Percentiles rank a stretch among this genome's conserved stretches.
Evolutionary conservation across 2,797 vertebrate species (phyloP).

Genomic region (Craterocephalus amniculus): DNA sequence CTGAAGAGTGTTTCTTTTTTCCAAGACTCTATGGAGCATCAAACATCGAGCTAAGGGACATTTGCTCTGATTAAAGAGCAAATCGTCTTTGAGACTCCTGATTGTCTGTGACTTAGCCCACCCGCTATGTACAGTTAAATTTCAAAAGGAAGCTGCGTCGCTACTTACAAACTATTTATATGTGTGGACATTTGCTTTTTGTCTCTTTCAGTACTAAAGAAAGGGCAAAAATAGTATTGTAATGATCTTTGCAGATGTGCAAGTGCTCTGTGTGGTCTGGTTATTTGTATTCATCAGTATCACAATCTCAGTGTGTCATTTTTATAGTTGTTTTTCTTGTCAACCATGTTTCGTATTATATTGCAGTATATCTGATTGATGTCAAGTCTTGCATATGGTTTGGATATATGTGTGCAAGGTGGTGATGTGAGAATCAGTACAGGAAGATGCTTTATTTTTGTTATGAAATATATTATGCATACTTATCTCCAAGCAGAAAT

Average conservation of each 20-base stretch:
- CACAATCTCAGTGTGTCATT: slow-evolving; percentile 69
- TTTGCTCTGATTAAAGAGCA: slow-evolving; percentile 42
- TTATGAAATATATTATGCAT: slow-evolving; percentile 90
- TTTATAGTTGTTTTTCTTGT: slow-evolving; percentile 60
- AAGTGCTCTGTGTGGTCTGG: slow-evolving; percentile 51
- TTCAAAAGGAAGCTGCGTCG: slow-evolving; percentile 61
- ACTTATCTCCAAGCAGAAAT: slow-evolving; percentile 89
- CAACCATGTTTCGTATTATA: slow-evolving; percentile 79
- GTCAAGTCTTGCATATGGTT: slow-evolving; percentile 86
- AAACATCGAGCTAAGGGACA: slow-evolving; percentile 47
- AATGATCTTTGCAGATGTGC: slow-evolving; percentile 51
- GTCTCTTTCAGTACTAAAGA: slow-evolving; percentile 59
- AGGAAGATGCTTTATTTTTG: slow-evolving; percentile 97
- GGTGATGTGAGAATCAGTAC: slow-evolving; percentile 80
- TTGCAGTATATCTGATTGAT: slow-evolving; percentile 87
- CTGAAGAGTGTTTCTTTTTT: slow-evolving; percentile 29
- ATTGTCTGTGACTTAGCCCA: slow-evolving; percentile 47
- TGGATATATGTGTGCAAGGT: slow-evolving; percentile 81
- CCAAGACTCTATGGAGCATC: slow-evolving; percentile 49
- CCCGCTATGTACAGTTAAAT: slow-evolving; percentile 68
- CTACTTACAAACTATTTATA: slow-evolving; percentile 85
- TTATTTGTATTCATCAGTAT: slow-evolving; percentile 63
- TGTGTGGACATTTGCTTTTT: slow-evolving; percentile 70
- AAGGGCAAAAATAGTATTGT: slow-evolving; percentile 52
- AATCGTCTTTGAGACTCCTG: slow-evolving; percentile 34